phyloP scores from a whole-genome alignment of 2,797 vertebrate genomes.

The Takifugu ocellatus region DNA sequence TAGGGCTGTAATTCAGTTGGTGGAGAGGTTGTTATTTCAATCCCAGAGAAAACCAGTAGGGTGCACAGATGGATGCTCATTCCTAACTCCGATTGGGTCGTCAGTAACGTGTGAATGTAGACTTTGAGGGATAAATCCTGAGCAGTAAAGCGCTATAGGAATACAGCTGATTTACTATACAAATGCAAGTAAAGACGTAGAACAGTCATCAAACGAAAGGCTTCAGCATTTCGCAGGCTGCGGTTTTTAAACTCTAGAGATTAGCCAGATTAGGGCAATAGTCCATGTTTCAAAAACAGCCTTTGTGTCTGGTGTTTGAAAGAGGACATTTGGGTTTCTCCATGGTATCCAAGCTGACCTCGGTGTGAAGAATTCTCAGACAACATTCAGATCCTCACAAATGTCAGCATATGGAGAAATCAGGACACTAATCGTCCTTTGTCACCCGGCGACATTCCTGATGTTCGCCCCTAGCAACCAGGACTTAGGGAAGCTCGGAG shows the following conservation, averaged over 20 bases:
- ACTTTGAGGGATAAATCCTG: no score
- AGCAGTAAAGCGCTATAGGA: no score
- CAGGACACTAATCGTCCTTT: conserved; percentile 77
- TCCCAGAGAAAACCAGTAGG: no score
- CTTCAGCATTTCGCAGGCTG: no score
- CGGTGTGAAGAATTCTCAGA: conserved; percentile 54
- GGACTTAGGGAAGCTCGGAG: conserved; percentile 72
- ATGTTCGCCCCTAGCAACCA: conserved; percentile 80
- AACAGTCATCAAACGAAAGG: no score
- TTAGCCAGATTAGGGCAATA: conserved; percentile 47
- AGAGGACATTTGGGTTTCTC: conserved; percentile 43
- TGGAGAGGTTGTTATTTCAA: no score
- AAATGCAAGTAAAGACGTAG: no score
- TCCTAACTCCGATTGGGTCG: no score
- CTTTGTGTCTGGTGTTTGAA: conserved; percentile 46
- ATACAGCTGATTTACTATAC: no score
- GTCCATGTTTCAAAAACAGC: conserved; percentile 45
- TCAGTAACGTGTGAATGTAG: no score
- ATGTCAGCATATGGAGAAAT: conserved; percentile 73
- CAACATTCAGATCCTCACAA: conserved; percentile 66
- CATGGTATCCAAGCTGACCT: conserved; percentile 44
- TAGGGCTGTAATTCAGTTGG: no score
- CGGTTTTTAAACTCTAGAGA: background rate
- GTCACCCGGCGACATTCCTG: conserved; percentile 80
- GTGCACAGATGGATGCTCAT: no score